Evolutionary conservation across 92 coral and sea anemone species (phyloP), one percentile per base, ranked within the genome.

Genomic region (Porites cylindrica): DNA sequence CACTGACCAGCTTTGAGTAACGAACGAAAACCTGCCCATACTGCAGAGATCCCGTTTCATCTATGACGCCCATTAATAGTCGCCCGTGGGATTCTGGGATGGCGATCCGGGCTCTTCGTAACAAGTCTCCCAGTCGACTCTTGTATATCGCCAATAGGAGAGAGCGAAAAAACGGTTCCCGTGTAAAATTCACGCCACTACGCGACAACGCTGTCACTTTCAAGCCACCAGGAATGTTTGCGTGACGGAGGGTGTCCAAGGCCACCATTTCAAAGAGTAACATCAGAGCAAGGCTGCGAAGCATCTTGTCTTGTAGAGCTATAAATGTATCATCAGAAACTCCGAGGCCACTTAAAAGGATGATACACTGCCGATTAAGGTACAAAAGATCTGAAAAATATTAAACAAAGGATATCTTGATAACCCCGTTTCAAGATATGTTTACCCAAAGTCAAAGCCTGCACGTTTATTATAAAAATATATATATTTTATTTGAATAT

Each of bases 351-450:
- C 93, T 93, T 85, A 96, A 88, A 8, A 96, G 95, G 61, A 91
- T 95, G 72, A 96, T 93, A 84, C 98, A 92, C 86, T 96, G 99
- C 26, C 98, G 98, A 76, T 96, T 96, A n/a, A 96, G 92, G 78
- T 95, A 96, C 74, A 94, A 26, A 56, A 77, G 81, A 82, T 92
- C 98, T 94, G 20, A 43, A 70, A 70, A 38, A 8, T 13, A 66
- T 10, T 1, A 75, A 51, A 17, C 1, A 50, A 8, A 14, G 16
- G 53, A 38, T 38, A 38, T 38, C 47, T 38, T 1, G 7, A 38
- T 38, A 38, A n/a, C n/a, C n/a, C n/a, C n/a, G n/a, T n/a, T n/a
- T n/a, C n/a, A n/a, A n/a, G n/a, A n/a, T n/a, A n/a, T n/a, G n/a
- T n/a, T n/a, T n/a, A n/a, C n/a, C n/a, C n/a, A n/a, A n/a, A n/a